Conservation (phyloP, 2,888 invertebrate genomes). For the Drosophila fungiperda region DNA sequence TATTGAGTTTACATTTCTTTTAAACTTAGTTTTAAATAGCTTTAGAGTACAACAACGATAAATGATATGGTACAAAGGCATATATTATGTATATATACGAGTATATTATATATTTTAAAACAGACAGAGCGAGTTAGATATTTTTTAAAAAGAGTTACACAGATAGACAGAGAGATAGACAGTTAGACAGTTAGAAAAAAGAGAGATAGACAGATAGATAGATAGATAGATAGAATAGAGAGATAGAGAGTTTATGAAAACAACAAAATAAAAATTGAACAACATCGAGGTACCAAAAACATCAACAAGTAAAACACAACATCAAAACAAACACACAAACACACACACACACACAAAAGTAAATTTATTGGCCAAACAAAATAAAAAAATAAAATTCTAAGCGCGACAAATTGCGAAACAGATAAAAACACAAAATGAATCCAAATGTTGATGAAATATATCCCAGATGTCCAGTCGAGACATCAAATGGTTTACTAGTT, state of each 20-base stretch:
- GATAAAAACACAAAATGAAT: neutral
- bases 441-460: neutral
- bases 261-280: constrained; percentile 47
- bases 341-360: constrained; percentile 4
- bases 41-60: constrained; percentile 72
- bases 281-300: constrained; percentile 58
- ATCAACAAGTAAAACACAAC: constrained; percentile 55
- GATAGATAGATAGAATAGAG: constrained; percentile 31
- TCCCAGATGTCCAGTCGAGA: neutral
- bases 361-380: constrained; percentile 9
- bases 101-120: constrained; percentile 61
- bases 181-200: constrained; percentile 37
- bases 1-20: constrained; percentile 21
- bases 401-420: constrained; percentile 3
- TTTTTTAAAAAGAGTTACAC: constrained; percentile 52
- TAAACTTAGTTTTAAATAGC: constrained; percentile 42
- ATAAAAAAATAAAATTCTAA: neutral
- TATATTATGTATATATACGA: constrained; percentile 76
- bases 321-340: constrained; percentile 22
- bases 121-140: constrained; percentile 64
- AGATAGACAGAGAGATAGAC: constrained; percentile 55
- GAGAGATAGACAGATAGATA: constrained; percentile 35
- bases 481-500: neutral
- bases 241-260: constrained; percentile 26
- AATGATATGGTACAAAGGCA: constrained; percentile 74